Evolutionary conservation across 2,888 invertebrate species (phyloP).

Genomic region (Himalopsyche tibetana): DNA sequence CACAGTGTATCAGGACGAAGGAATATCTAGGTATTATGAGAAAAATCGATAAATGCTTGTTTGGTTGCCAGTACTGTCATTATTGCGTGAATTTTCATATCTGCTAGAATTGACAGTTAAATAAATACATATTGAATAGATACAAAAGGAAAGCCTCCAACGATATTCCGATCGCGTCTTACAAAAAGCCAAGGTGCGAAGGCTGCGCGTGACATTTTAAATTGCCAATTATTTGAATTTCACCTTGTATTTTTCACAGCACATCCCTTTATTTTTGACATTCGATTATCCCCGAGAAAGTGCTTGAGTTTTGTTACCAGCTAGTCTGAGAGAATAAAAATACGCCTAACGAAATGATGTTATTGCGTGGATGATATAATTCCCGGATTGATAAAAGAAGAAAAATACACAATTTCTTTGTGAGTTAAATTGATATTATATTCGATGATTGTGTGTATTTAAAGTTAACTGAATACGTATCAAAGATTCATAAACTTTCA

Average conservation of each 20-base stretch:
- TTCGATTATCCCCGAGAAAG: constrained; percentile 60
- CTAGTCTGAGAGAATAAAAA: constrained; percentile 26
- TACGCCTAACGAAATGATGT: constrained; percentile 17
- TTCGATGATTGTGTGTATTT: no score
- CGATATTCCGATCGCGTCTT: constrained; percentile 58
- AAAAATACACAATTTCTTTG: neutral
- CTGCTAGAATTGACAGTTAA: constrained; percentile 30
- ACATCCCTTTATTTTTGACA: constrained; percentile 65
- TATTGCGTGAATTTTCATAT: constrained; percentile 38
- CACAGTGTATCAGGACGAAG: no score
- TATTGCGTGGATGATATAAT: neutral
- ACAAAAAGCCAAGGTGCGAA: constrained; percentile 61
- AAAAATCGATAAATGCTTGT: no score
- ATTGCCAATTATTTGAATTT: constrained; percentile 65
- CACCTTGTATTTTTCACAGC: constrained; percentile 64
- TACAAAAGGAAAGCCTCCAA: constrained; percentile 43
- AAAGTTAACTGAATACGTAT: no score
- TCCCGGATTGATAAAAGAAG: constrained; percentile 15
- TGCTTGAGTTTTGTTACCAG: constrained; percentile 26
- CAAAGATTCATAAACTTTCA: no score
- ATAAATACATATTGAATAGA: constrained; percentile 48
- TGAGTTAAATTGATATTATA: no score
- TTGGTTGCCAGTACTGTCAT: neutral
- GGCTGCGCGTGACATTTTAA: constrained; percentile 65
- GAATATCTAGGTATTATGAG: no score